Percentiles rank a stretch among this genome's conserved stretches.
These are phyloP conservation scores for Chrysochloris asiatica DNA, from an alignment of 2,113 vertebrate genomes.

Conservation along the genomic window DNA sequence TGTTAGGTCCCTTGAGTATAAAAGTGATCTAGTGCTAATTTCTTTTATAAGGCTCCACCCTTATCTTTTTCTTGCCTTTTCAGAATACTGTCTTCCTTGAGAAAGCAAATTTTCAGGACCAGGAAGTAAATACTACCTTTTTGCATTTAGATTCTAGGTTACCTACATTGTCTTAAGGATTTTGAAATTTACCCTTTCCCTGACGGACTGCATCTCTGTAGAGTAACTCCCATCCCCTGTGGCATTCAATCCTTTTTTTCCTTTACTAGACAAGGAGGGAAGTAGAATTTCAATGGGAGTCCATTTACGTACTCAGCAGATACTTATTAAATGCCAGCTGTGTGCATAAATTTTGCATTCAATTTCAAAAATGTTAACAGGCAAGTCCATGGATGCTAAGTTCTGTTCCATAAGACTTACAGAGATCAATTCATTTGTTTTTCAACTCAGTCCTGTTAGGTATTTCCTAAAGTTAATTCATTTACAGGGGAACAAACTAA, in stretches of 20 bases:
- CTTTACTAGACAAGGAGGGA: neutral
- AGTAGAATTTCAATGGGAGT: neutral
- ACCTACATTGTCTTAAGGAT: neutral
- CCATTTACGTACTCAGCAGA: neutral
- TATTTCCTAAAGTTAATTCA: neutral
- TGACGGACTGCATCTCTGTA: neutral
- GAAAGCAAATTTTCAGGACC: neutral
- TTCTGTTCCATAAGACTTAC: neutral
- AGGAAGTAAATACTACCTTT: neutral
- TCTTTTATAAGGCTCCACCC: neutral
- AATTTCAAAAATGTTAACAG: neutral
- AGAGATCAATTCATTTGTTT: neutral
- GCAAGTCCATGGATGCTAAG: neutral
- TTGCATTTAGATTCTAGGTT: slow-evolving; percentile 9
- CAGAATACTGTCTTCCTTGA: neutral
- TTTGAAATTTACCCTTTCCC: neutral
- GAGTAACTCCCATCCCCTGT: neutral
- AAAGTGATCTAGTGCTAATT: neutral
- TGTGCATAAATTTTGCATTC: neutral
- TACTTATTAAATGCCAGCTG: neutral
- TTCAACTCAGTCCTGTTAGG: neutral
- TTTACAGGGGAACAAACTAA: neutral
- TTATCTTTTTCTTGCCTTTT: slow-evolving; percentile 33
- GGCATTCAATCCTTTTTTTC: neutral
- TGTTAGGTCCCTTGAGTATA: neutral